Evolutionary conservation across 1,140 invertebrate genomes (phyloP), one percentile per base, ranked within the genome.

Genomic region (Zaprionus camerounensis): DNA sequence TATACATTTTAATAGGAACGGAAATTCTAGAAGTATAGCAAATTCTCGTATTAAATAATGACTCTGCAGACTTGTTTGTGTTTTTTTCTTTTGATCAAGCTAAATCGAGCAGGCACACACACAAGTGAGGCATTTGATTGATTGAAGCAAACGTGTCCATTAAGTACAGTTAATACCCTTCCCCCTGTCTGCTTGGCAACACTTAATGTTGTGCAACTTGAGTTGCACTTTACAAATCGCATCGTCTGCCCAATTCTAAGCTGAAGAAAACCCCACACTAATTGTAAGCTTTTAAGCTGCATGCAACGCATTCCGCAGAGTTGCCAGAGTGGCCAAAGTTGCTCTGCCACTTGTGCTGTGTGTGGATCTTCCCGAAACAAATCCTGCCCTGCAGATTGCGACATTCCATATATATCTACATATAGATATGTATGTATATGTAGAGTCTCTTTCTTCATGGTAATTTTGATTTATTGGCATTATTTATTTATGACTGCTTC

Each of bases 401-500:
- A 80, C 77, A 80, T n/a, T n/a, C 1, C n/a, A 46, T 9, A 17
- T 34, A 17, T 41, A 41, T 3, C 1, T 3, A 17, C n/a, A 46
- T 17, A 6, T n/a, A 17, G 5, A 41, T 44, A 44, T 44, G 1
- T 44, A 44, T 44, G 2, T 44, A n/a, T 46, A 46, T 46, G n/a
- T 17, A 5, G 4, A 24, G 20, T 51, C 46, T 22, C 46, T 51
- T 51, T 78, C 74, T 80, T 71, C 68, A 28, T 58, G 66, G 62
- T 65, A 71, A 76, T 73, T 74, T 75, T 87, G 84, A 87, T 87
- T 87, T 87, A 88, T 88, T 88, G 71, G 61, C 75, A 81, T 78
- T 88, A 80, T 75, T 76, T 77, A 76, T 80, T 71, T 71, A 57
- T 55, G 53, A 57, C 65, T 79, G 53, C 65, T n/a, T 26, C 22